Base-by-base conservation (phyloP, 1,140 invertebrate species). In the Teleopsis dalmanni region DNA sequence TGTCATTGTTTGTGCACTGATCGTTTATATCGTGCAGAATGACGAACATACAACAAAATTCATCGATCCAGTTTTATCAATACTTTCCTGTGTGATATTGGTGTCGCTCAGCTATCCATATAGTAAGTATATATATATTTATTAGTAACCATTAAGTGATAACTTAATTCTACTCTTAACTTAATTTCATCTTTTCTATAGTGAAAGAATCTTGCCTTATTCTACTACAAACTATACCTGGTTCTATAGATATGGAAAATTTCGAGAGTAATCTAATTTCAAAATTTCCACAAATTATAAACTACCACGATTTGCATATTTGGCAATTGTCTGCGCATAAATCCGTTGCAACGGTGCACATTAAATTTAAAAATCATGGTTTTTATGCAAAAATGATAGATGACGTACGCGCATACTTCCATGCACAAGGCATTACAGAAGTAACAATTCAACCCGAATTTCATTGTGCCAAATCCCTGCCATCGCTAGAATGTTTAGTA, bases 401-500 rank as follows among this genome's bases (percentile, higher is more conserved):
- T 35, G 75, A 80, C 37, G 75, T 87, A 3, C 79, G 76, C 4
- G 70, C 77, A 2, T 88, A 87, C 66, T 86, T 89, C 53, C 65
- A 78, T 7, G 76, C 81, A 46, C 82, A 86, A 62, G 85, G 85
- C 4, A 85, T 89, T 29, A 81, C 81, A 3, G 79, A 82, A 55
- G 80, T 87, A 3, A 88, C 86, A 2, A 81, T 88, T 57, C 85
- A 89, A 58, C 85, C 86, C 1, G 86, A 89, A 73, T 88, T 89
- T 62, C 72, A 74, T 48, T 71, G 51, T 56, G 49, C 57, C 23
- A 60, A 53, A 18, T 57, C 59, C 1, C n/a, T n/a, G n/a, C 50
- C 63, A 0, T 66, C 64, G 0, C 29, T 67, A 26, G 64, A 67
- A 25, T 67, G 64, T 27, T 55, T 67, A 11, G 58, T 67, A 57